Evolutionary conservation across 2,888 invertebrate genomes (phyloP).

Genomic region (Phengaris alcon): DNA sequence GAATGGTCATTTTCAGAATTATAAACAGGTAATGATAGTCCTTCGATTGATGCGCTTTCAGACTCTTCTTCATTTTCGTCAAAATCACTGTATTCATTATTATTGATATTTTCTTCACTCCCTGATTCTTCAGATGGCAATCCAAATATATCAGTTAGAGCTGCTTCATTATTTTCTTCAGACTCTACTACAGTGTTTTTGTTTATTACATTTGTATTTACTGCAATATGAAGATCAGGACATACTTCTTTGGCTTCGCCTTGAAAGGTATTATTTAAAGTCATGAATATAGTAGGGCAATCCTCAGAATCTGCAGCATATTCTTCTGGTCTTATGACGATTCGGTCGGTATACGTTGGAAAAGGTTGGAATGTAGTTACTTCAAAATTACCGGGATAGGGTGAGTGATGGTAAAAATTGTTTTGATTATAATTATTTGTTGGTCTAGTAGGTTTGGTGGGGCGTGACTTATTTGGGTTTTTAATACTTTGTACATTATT

Average conservation of each 20-base stretch:
- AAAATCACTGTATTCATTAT: slow-evolving; percentile 57
- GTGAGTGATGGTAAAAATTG: slow-evolving; percentile 51
- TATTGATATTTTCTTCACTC: slow-evolving; percentile 51
- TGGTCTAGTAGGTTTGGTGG: slow-evolving; percentile 54
- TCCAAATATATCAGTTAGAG: slow-evolving; percentile 61
- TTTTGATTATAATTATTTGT: slow-evolving; percentile 57
- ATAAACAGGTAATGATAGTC: slow-evolving; percentile 57
- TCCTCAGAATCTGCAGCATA: slow-evolving; percentile 66
- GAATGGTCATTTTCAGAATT: slow-evolving; percentile 58
- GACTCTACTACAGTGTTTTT: slow-evolving; percentile 74
- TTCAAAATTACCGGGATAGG: slow-evolving; percentile 56
- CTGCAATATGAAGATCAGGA: slow-evolving; percentile 84
- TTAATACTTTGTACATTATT: slow-evolving; percentile 38
- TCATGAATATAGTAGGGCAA: slow-evolving; percentile 80
- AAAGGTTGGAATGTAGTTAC: slow-evolving; percentile 67
- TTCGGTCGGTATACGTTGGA: slow-evolving; percentile 65
- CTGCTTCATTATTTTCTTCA: slow-evolving; percentile 59
- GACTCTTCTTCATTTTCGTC: slow-evolving; percentile 55
- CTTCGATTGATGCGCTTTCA: slow-evolving; percentile 64
- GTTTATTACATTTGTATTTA: slow-evolving; percentile 84
- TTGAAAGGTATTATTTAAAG: slow-evolving; percentile 74
- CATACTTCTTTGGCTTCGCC: slow-evolving; percentile 82
- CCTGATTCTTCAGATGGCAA: slow-evolving; percentile 61
- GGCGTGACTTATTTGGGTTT: slow-evolving; percentile 56
- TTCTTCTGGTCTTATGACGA: slow-evolving; percentile 71